Conservation (phyloP, 2,888 invertebrate genomes). For the Drosophila helvetica region DNA sequence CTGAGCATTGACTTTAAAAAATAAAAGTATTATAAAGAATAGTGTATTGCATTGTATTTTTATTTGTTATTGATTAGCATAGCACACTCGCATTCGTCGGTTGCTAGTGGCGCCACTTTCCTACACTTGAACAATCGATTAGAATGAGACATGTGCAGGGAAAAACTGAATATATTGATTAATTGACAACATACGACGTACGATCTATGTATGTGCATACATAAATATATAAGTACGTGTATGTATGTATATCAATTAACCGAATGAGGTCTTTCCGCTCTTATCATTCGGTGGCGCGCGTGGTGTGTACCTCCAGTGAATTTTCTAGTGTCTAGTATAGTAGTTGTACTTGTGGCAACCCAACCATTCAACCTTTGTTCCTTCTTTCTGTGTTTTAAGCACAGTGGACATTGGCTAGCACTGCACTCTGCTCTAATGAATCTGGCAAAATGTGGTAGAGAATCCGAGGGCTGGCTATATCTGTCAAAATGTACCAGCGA, state of each 20-base stretch:
- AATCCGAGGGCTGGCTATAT: not conserved
- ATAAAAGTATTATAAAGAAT: not conserved
- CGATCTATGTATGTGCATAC: not conserved
- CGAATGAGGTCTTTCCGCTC: constrained; percentile 57
- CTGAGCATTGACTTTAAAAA: not conserved
- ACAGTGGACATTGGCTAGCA: constrained; percentile 34
- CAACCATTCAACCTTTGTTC: constrained; percentile 18
- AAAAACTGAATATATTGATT: not conserved
- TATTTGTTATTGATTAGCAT: constrained; percentile 6
- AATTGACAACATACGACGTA: constrained; percentile 3
- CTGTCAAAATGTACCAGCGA: no score
- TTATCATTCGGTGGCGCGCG: constrained; percentile 71
- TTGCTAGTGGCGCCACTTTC: constrained; percentile 10
- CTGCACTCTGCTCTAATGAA: constrained; percentile 3
- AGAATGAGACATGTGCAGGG: not conserved
- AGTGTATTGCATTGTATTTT: not conserved
- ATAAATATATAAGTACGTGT: not conserved
- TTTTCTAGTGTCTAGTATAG: constrained; percentile 38
- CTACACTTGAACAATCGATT: constrained; percentile 28
- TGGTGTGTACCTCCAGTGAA: constrained; percentile 60
- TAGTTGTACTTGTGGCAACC: constrained; percentile 38
- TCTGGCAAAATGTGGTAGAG: not conserved
- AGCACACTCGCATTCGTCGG: not conserved
- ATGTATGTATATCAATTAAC: constrained; percentile 22
- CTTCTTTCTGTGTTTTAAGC: constrained; percentile 6